Conservation (phyloP, 2,113 vertebrate species). For the Epinephelus moara region DNA sequence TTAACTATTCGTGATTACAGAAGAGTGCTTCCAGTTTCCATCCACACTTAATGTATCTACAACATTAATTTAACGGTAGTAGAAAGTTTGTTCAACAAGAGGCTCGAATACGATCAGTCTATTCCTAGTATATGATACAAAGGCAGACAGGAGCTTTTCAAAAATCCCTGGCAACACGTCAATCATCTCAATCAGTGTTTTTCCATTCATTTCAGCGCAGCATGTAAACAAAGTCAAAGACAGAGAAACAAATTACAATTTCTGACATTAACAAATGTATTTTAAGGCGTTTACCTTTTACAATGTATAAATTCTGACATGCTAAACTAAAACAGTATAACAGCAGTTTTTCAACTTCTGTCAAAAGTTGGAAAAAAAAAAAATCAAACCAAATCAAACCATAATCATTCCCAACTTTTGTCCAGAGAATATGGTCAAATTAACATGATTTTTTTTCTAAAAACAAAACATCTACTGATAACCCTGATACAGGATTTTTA, state of each 20-base stretch:
- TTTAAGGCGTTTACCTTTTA: slow-evolving; percentile 86
- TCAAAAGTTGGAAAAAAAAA: slow-evolving; percentile 85
- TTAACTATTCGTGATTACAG: slow-evolving; percentile 44
- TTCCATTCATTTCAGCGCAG: slow-evolving; percentile 51
- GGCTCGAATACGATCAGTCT: slow-evolving; percentile 41
- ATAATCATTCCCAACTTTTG: slow-evolving; percentile 48
- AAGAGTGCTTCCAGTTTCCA: slow-evolving; percentile 1
- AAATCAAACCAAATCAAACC: slow-evolving; percentile 34
- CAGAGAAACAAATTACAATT: slow-evolving; percentile 78
- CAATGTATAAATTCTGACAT: slow-evolving; percentile 96
- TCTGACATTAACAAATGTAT: slow-evolving; percentile 83
- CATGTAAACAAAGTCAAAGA: slow-evolving; percentile 77
- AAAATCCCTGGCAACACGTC: slow-evolving; percentile 38
- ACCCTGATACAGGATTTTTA: slow-evolving; percentile 87
- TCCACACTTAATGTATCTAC: slow-evolving; percentile 13
- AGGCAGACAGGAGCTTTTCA: slow-evolving; percentile 59
- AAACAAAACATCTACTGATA: slow-evolving; percentile 72
- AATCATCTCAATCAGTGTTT: slow-evolving; percentile 29
- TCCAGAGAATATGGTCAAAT: slow-evolving; percentile 76
- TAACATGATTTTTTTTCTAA: slow-evolving; percentile 68
- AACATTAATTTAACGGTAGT: slow-evolving; percentile 14
- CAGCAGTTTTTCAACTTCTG: slow-evolving; percentile 73
- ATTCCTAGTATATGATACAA: slow-evolving; percentile 65
- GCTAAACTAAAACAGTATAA: slow-evolving; percentile 89
- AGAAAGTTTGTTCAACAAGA: slow-evolving; percentile 41